These are phyloP conservation scores for Pteronura brasiliensis DNA, from an alignment of 2,113 vertebrate species.

Conservation along the genomic window DNA sequence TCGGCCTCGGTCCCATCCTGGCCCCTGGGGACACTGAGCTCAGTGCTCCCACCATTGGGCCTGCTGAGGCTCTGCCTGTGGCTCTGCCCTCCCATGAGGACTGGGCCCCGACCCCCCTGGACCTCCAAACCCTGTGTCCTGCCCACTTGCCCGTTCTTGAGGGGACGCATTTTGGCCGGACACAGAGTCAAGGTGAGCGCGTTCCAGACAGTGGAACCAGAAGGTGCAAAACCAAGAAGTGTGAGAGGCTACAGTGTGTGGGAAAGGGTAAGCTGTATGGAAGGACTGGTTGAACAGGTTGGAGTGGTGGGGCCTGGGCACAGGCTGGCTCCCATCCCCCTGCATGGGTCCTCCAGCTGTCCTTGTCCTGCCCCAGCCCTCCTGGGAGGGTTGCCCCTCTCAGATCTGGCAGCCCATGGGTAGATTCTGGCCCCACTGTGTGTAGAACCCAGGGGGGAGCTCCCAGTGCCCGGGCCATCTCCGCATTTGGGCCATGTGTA, in stretches of 20 bases:
- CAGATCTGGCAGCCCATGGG: no score
- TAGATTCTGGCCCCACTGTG: no score
- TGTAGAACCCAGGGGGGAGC: background rate
- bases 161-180: background rate
- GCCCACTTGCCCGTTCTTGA: background rate
- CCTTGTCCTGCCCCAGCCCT: background rate
- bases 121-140: background rate
- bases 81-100: background rate
- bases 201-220: background rate
- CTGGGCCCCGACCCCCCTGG: background rate
- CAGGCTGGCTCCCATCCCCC: background rate
- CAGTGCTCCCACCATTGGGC: background rate
- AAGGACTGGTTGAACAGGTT: background rate
- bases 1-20: background rate
- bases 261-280: background rate
- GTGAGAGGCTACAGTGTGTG: rapidly evolving
- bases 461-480: background rate
- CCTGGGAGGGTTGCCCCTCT: rapidly evolving
- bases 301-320: background rate
- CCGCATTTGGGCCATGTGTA: background rate
- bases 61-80: background rate
- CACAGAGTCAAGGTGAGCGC: background rate
- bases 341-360: no score
- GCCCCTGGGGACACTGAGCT: background rate
- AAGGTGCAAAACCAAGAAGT: background rate